Evolutionary conservation across 2,888 invertebrate species (phyloP), one percentile per base, ranked within the genome.

Genomic region (Teinopalpus imperialis): DNA sequence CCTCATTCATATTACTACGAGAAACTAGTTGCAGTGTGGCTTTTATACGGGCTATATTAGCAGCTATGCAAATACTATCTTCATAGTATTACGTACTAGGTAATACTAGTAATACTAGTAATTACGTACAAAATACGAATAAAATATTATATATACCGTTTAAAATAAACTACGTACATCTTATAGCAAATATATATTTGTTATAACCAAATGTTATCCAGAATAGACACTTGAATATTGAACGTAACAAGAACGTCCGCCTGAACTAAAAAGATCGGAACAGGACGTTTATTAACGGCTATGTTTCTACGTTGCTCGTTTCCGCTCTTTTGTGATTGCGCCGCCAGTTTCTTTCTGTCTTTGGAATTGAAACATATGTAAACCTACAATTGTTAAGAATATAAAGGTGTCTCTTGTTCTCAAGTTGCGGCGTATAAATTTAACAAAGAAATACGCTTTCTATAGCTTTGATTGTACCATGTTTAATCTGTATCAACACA

Each of bases 231-330:
- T n/a, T 27, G 26, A 23, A 34, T 16, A 16, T 37, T 14, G 16
- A 13, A 10, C 16, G 16, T 9, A 31, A 39, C 41, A 51, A 51
- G 51, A 48, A 43, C 46, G 47, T 54, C 39, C 49, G 51, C 46
- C 31, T 36, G 20, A 49, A 37, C 29, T 37, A 37, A 43, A 43
- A 50, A 59, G 59, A 68, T 68, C 62, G 66, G 69, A 62, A 63
- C 62, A 65, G 65, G 66, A 68, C 71, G 74, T 72, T 72, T 79
- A 82, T 80, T 80, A 78, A 80, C 73, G 76, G 69, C 71, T 68
- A 66, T 76, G 75, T 81, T 79, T 76, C 70, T 76, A 48, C 54
- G 65, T 63, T 66, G 65, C 70, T 70, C 74, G 72, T 74, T 78
- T 66, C 66, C 64, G 61, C 56, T 73, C 76, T 70, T 78, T 81